Evolutionary conservation across 2,797 vertebrate species (phyloP).

Genomic region (Nyctibius grandis): DNA sequence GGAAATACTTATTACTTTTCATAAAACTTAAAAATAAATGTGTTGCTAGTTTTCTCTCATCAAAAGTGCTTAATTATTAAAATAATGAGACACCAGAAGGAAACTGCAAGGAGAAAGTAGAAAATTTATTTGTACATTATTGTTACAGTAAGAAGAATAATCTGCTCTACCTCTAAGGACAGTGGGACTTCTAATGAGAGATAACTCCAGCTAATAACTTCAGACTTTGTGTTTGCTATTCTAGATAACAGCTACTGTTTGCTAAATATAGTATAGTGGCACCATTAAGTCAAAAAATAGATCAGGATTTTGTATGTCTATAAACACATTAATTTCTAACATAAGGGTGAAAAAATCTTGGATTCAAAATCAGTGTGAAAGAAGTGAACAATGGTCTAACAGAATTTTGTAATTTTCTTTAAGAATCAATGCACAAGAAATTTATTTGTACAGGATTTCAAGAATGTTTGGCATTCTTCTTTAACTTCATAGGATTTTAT

Average conservation of each 20-base stretch:
- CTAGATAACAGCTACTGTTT: background rate
- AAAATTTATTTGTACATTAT: background rate
- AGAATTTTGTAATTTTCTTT: background rate
- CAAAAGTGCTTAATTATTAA: constrained; percentile 23
- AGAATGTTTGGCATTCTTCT: background rate
- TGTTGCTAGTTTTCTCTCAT: constrained; percentile 24
- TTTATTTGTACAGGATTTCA: background rate
- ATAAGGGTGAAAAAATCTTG: background rate
- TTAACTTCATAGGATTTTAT: background rate
- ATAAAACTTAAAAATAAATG: constrained; percentile 30
- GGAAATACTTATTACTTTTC: constrained; percentile 53
- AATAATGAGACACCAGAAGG: constrained; percentile 2
- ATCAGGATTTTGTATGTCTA: background rate
- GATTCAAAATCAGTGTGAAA: background rate
- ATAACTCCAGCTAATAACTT: background rate
- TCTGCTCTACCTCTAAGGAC: background rate
- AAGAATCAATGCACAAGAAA: background rate
- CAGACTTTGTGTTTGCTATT: background rate
- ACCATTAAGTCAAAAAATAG: background rate
- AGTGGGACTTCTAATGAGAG: background rate
- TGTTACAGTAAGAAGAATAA: background rate
- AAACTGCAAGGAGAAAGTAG: background rate
- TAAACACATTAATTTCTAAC: background rate
- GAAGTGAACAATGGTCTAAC: background rate
- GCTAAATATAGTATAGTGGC: background rate